These are phyloP conservation scores for Montipora capricornis DNA, from an alignment of 64 coral and sea anemone genomes.

Conservation along the genomic window DNA sequence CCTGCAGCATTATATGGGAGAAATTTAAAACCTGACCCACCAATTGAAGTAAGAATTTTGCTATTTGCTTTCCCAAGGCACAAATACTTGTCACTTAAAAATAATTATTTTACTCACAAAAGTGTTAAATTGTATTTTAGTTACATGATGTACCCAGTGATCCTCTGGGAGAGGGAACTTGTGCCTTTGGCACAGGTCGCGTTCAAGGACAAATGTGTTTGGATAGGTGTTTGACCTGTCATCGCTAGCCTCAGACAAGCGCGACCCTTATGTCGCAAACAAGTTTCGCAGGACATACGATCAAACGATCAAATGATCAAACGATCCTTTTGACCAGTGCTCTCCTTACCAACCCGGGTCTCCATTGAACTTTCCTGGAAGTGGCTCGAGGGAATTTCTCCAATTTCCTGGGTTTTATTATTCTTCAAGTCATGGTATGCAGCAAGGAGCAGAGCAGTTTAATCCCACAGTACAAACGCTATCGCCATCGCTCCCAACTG, in stretches of 20 bases:
- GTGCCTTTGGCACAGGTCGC: conserved; percentile 4
- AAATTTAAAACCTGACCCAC: too few relatives aligned
- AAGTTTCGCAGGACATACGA: too few relatives aligned
- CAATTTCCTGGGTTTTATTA: conserved; percentile 47
- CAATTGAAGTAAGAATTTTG: too few relatives aligned
- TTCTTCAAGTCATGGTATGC: conserved; percentile 55
- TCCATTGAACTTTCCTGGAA: conserved; percentile 65
- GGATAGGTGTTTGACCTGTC: conserved; percentile 39
- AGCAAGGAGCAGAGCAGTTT: conserved; percentile 61
- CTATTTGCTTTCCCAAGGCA: too few relatives aligned
- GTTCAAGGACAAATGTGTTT: conserved; percentile 61
- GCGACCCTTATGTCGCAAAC: too few relatives aligned
- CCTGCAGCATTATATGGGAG: too few relatives aligned
- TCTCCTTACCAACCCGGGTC: conserved; percentile 71
- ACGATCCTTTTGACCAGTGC: conserved; percentile 72
- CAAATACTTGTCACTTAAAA: too few relatives aligned
- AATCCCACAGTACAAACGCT: conserved; percentile 41
- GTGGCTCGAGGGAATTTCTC: conserved; percentile 47
- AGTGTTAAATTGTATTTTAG: too few relatives aligned
- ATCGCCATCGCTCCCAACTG: not conserved
- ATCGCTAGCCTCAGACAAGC: not conserved
- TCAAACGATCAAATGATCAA: too few relatives aligned
- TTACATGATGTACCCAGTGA: too few relatives aligned
- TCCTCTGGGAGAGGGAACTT: too few relatives aligned
- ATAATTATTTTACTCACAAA: too few relatives aligned